Evolutionary conservation across 1,140 invertebrate species (phyloP), one percentile per base, ranked within the genome.

Genomic region (Drosophila pectinifera): DNA sequence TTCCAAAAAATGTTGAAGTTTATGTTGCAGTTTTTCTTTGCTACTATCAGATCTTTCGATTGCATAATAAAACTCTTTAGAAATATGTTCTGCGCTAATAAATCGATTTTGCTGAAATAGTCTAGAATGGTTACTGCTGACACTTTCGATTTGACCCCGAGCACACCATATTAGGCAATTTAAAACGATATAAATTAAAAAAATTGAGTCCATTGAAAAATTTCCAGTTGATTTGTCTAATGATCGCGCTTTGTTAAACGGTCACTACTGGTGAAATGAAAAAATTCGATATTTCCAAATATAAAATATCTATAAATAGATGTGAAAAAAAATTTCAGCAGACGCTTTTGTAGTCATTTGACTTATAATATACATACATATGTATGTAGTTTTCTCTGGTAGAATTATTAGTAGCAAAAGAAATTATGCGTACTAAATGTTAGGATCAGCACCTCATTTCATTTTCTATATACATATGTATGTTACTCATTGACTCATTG

Each of bases 1-100:
- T 76, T 91, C 90, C 6, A 85, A 13, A 51, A 91, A 91, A 45
- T 89, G 68, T 4, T 57, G 61, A 7, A 91, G 36, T 18, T 67
- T 63, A 42, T 49, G 28, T 38, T 91, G 86, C n/a, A 91, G 49
- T 6, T 42, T 51, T 34, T 57, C 51, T 48, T 91, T 91, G 6
- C 68, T 72, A 0, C 14, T 2, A 36, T 90, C 81, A 0, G 90
- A 73, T 7, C 38, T 57, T 26, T 53, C 24, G 1, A 78, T 65
- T 0, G 76, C 26, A 56, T 64, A 53, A 38, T 73, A 91, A 62
- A 89, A 91, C 22, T 79, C 22, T 5, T 63, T 28, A 0, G 86
- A 76, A 65, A 91, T 70, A 10, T 86, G 72, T 14, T 77, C 80
- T 41, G 80, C 78, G 31, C 49, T 57, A 10, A 72, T 61, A 13